phyloP scores from a whole-genome alignment of 2,113 vertebrate species.

The Tinamus guttatus region DNA sequence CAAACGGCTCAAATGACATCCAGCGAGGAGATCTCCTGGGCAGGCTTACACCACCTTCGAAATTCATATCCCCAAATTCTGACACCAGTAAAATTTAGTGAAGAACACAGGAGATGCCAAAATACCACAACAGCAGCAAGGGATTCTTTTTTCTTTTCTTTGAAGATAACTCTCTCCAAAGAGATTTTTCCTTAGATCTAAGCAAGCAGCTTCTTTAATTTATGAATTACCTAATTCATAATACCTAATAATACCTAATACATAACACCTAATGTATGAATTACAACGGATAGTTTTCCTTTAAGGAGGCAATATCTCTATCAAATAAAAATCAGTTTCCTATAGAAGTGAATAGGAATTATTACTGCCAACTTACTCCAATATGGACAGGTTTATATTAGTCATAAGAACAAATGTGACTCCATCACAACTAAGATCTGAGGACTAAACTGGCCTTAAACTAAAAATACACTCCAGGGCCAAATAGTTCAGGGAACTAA shows the following conservation, averaged over 20 bases:
- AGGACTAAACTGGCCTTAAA: background rate
- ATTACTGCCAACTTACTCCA: background rate
- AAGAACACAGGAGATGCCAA: background rate
- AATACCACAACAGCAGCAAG: background rate
- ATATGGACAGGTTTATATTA: background rate
- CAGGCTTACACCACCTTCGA: background rate
- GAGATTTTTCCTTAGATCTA: background rate
- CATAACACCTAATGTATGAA: background rate
- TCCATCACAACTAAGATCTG: background rate
- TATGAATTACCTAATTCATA: too few relatives aligned
- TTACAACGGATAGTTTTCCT: background rate
- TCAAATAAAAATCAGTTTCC: background rate
- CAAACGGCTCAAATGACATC: background rate
- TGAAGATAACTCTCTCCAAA: background rate
- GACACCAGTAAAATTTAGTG: background rate
- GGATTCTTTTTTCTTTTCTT: background rate
- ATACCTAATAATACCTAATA: too few relatives aligned
- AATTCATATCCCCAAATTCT: background rate
- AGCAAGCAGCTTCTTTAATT: background rate
- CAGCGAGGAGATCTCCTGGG: background rate
- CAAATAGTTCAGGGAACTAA: background rate
- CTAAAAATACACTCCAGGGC: background rate
- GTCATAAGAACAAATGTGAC: fast-evolving
- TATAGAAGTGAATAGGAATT: background rate
- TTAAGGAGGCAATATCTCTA: background rate